Evolutionary conservation across 2,113 vertebrate species (phyloP).

Genomic region (rabbit (Oryctolagus cuniculus)): DNA sequence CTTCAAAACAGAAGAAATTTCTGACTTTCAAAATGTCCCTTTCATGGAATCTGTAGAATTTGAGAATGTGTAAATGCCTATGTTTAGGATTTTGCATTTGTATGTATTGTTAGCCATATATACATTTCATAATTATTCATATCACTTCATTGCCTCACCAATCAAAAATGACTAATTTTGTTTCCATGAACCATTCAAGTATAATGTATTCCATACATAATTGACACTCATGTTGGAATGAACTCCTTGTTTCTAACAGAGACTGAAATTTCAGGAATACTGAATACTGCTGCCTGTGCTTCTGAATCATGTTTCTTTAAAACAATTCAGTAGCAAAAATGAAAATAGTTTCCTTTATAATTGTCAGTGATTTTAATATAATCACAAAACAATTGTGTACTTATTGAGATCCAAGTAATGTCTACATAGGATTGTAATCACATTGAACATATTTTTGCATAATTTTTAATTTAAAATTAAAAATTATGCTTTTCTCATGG

Average conservation of each 20-base stretch:
- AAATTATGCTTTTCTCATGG: not conserved
- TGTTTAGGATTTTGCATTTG: not conserved
- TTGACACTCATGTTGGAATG: accelerated
- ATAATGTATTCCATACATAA: not conserved
- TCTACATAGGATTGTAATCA: too few species aligned
- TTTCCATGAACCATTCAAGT: not conserved
- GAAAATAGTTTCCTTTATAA: too few species aligned
- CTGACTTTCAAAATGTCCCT: not conserved
- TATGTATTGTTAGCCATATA: not conserved
- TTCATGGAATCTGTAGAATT: not conserved
- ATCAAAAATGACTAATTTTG: not conserved
- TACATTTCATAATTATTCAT: slow-evolving; percentile 17
- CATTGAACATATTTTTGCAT: not conserved
- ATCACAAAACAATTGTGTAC: too few species aligned
- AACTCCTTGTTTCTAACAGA: not conserved
- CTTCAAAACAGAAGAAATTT: slow-evolving; percentile 5
- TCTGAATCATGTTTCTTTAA: too few species aligned
- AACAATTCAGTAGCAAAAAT: too few species aligned
- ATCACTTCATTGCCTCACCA: not conserved
- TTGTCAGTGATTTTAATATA: too few species aligned
- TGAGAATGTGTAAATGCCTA: not conserved
- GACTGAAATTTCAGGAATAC: too few species aligned
- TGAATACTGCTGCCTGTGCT: too few species aligned
- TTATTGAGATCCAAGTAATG: too few species aligned
- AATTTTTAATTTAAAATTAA: not conserved